phyloP scores from a whole-genome alignment of 2,113 vertebrate genomes.

The Actinemys pallida region DNA sequence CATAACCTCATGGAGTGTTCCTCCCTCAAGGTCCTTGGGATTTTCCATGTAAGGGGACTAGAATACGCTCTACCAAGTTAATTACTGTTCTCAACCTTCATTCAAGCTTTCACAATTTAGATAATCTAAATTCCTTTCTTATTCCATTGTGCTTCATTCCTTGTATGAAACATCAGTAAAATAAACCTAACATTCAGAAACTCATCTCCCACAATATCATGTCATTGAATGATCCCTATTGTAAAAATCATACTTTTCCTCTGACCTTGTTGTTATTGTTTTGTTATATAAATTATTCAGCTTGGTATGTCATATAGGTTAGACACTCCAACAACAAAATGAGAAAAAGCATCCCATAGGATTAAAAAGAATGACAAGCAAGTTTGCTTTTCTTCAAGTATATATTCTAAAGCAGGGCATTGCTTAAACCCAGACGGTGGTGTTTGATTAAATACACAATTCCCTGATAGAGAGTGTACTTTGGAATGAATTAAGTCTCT shows the following conservation, averaged over 20 bases:
- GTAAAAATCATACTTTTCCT: constrained; percentile 69
- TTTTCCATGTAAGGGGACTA: constrained; percentile 14
- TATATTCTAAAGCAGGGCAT: constrained; percentile 42
- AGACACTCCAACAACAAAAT: constrained; percentile 69
- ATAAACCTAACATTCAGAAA: constrained; percentile 69
- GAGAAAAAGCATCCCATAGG: constrained; percentile 52
- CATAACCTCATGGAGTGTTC: constrained; percentile 14
- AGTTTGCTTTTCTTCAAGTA: not conserved
- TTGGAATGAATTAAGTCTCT: constrained; percentile 47
- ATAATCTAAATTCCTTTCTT: constrained; percentile 56
- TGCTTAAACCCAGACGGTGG: constrained; percentile 38
- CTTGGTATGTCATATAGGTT: constrained; percentile 63
- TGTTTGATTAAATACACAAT: constrained; percentile 10
- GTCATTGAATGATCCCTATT: constrained; percentile 63
- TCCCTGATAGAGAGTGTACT: constrained; percentile 18
- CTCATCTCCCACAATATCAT: constrained; percentile 55
- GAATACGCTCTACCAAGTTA: not conserved
- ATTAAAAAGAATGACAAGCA: constrained; percentile 63
- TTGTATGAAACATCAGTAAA: constrained; percentile 65
- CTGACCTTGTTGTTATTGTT: constrained; percentile 77
- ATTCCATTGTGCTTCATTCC: constrained; percentile 62
- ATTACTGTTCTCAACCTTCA: constrained; percentile 29
- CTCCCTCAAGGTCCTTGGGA: constrained; percentile 18
- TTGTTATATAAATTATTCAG: constrained; percentile 77
- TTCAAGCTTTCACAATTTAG: constrained; percentile 33